Evolutionary conservation across 2,797 vertebrate genomes (phyloP), one percentile per base, ranked within the genome.

Genomic region (Hirundo rustica): DNA sequence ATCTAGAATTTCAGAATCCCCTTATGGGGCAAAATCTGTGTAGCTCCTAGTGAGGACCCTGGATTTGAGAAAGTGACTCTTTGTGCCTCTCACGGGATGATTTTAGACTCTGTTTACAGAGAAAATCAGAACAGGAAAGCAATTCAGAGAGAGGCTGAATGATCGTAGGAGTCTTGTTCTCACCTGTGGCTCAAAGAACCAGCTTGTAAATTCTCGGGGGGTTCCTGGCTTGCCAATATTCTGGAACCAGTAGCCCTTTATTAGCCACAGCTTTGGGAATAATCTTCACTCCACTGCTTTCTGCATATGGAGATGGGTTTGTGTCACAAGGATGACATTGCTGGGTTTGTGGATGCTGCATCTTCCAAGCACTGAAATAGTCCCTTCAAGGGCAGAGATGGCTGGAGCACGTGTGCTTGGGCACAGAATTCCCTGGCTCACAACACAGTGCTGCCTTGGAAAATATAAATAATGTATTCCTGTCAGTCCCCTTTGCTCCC

Each of bases 11-110:
- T 93, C 93, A 93, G 89, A 93, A 84, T 91, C 79, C 65, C 71
- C 97, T 97, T 88, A 90, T 19, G 44, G 70, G 89, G 94, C 94
- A 96, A 96, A 96, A 96, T 79, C 92, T 93, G 53, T 11, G 71
- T 87, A 78, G 92, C 45, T 58, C 85, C 86, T 71, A 44, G 79
- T 83, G 87, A 92, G 91, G 83, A 89, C 23, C 29, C 38, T 54
- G 64, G 55, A 58, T 73, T 89, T 61, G 67, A 70, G 44, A n/a
- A 79, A 32, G 38, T 79, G 45, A 57, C 57, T 78, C 40, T 57
- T 55, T 75, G 15, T 88, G 47, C 45, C 19, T 75, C 45, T 82
- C 89, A 42, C 2, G 14, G 68, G 89, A 78, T 91, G 86, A 83
- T 77, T 85, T 95, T 75, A 92, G 95, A 78, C 93, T 42, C 55